Evolutionary conservation across 2,797 vertebrate species (phyloP).

Genomic region (Acropternis orthonyx): DNA sequence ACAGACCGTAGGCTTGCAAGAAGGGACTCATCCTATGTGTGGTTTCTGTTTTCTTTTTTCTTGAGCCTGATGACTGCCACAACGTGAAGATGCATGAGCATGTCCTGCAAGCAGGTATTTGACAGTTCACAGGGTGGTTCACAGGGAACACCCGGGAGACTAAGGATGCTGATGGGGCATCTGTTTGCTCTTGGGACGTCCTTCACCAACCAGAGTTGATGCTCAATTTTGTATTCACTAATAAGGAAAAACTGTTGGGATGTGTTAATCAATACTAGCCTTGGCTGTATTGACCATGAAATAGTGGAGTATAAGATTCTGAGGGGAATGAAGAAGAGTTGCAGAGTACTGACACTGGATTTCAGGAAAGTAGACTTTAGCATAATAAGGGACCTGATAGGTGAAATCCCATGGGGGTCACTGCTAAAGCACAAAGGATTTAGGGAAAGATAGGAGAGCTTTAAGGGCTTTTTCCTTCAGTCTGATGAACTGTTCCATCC

Average conservation of each 20-base stretch:
- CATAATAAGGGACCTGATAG: not conserved
- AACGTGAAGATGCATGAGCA: not conserved
- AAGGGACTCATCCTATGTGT: not conserved
- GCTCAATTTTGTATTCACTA: not conserved
- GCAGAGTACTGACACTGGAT: not conserved
- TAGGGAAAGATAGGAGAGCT: not conserved
- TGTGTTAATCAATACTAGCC: not conserved
- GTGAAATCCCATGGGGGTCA: not conserved
- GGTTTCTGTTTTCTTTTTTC: not conserved
- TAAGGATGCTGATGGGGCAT: not conserved
- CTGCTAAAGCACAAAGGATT: not conserved
- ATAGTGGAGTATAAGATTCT: not conserved
- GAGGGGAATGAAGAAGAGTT: not conserved
- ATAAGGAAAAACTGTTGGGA: not conserved
- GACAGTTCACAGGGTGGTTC: not conserved
- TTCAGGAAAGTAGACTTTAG: not conserved
- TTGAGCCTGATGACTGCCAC: not conserved
- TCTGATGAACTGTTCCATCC: not conserved
- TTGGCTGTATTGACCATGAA: not conserved
- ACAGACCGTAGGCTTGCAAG: not conserved
- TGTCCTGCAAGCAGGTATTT: not conserved
- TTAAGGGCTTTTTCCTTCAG: not conserved
- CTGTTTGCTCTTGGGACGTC: not conserved
- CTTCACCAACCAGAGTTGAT: not conserved
- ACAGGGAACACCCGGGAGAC: not conserved